Evolutionary conservation across 1,140 invertebrate species (phyloP), one percentile per base, ranked within the genome.

Genomic region (Palaemon carinicauda): DNA sequence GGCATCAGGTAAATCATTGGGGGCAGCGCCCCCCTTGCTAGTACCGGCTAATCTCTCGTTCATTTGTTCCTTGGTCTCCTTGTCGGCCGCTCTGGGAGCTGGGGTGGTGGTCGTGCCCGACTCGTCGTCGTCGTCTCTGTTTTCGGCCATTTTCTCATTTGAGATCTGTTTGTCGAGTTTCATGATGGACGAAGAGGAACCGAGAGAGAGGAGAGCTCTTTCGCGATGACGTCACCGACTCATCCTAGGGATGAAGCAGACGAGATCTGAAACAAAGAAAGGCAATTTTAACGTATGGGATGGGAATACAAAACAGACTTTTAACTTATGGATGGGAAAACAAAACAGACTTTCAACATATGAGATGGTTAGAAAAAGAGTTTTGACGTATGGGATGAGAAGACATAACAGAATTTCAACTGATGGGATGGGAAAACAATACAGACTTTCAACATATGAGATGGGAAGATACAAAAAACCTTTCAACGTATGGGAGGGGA

Each of bases 111-210:
- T 51, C 12, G 27, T 71, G 17, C 27, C 33, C 51, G 53, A 50
- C 80, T 86, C 83, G 3, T 78, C 74, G 50, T 86, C 83, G 3
- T 78, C 74, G 50, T 86, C 83, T 53, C 73, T 86, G 15, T 86
- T 86, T 21, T 86, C 83, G 17, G 29, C 77, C 10, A 27, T 21
- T 29, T 79, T 79, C 4, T 86, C 83, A n/a, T 74, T 86, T 21
- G 83, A 74, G 41, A 86, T 86, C 29, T 86, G 83, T 73, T 86
- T 80, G 50, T 86, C 77, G 21, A 86, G 77, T 78, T 80, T 86
- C 83, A 86, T 86, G 31, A 29, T 53, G 77, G 5, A 21, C 2
- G 9, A 29, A 52, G 27, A n/a, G 52, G 79, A 60, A 41, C 21
- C 15, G 10, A 10, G 21, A 17, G 21, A 24, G 19, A n/a, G 19